Base-by-base conservation (phyloP, 2,797 vertebrate species). In the Macrochelys suwanniensis region DNA sequence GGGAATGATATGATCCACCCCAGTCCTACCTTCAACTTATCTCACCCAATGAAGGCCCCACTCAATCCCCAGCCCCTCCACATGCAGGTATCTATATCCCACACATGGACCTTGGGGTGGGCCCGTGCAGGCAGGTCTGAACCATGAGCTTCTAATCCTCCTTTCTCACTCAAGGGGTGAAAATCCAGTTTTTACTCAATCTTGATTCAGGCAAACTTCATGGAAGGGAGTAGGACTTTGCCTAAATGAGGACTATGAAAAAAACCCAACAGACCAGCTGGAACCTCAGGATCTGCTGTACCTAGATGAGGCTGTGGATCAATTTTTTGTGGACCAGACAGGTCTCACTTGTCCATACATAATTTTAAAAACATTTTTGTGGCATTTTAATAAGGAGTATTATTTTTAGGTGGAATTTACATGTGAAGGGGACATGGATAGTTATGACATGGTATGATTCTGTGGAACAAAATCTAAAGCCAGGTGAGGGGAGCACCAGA, bases 181-280 rank as follows among this genome's bases (percentile, higher is more conserved):
- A 54, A 96, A 92, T 94, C 90, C 95, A 84, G 54, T 96, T 80
- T 96, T 94, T 51, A 82, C 45, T 76, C 56, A 91, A 57, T 96
- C 87, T 88, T 94, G 95, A 89, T 95, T 95, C 96, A 94, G 91
- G 94, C 94, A 90, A 95, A 94, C 89, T 94, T 93, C 74, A 92
- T 85, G 91, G 74, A 25, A 0, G 0, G 89, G 92, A 95, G 91
- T 94, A 93, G 96, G 59, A 96, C 84, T 54, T 92, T 89, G 76
- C 74, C 81, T 65, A 90, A 95, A 37, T 88, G 80, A 78, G 65
- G 5, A n/a, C 65, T 68, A 68, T 21, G n/a, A 17, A 16, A 13
- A 33, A 90, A 93, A 42, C 74, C 74, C 94, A 96, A 92, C 13
- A 96, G 92, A 91, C 86, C 76, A 95, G 80, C 54, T 94, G 93